Base-by-base conservation (phyloP, 2,888 invertebrate species). In the Yponomeuta plumbellus region DNA sequence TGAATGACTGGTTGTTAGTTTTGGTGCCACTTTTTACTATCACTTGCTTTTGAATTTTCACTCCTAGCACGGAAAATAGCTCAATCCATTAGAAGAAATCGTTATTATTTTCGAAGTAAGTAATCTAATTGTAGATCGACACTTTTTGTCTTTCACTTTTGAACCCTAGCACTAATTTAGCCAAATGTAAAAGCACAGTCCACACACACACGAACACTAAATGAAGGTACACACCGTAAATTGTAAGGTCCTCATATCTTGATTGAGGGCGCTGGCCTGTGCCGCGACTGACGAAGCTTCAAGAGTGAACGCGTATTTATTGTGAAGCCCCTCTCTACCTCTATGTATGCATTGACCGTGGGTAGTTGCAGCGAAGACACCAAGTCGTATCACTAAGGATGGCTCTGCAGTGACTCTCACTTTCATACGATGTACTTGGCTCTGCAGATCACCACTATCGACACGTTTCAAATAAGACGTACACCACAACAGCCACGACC, bases 181-280 rank as follows among this genome's bases (percentile, higher is more conserved):
- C 6, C 6, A 34, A 34, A 34, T 34, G 34, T 34, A 34, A 34
- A 34, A 34, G 26, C 26, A 26, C 26, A 26, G 34, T 52, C 17
- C 44, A 52, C 73, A 73, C 76, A 75, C 21, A 22, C 58, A 67
- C 75, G 75, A 74, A 69, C 76, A 75, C 71, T 70, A 71, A 74
- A 72, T 61, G 59, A 68, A 23, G 23, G 22, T 77, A 88, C 88
- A 84, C 85, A 88, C 88, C 88, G 84, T 85, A 61, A 82, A 74
- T 72, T 84, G 79, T 79, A 86, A 83, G 83, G 84, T 81, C 81
- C 87, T 85, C 88, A 88, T 88, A 76, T 81, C 81, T 81, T 72
- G 72, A 76, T 70, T 71, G 73, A 78, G 82, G 78, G 77, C 80
- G 77, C 77, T 17, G 59, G 59, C 58, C 20, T 26, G 13, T 71